Conservation (phyloP, 2,888 invertebrate species). For the Dicyrtomina minuta region DNA sequence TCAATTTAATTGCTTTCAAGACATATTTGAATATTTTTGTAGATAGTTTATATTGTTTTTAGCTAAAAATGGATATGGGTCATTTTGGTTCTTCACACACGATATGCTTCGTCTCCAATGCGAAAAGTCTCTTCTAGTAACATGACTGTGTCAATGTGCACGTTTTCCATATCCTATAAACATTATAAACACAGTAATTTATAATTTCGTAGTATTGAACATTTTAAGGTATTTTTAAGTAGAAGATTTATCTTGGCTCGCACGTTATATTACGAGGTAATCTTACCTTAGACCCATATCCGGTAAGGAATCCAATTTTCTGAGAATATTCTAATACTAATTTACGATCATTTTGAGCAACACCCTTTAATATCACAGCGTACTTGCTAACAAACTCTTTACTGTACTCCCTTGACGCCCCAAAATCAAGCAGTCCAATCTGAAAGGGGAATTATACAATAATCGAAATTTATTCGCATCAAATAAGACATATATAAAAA, state of each 20-base stretch:
- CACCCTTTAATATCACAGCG: slow-evolving; percentile 84
- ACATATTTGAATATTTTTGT: no score
- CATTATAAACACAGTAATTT: no score
- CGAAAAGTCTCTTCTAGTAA: slow-evolving; percentile 94
- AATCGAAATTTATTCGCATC: neutral
- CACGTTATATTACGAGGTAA: no score
- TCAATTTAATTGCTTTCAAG: no score
- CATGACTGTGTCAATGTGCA: slow-evolving; percentile 95
- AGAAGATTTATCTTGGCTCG: no score
- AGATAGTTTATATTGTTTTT: no score
- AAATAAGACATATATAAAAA: neutral
- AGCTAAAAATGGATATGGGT: no score
- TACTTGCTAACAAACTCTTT: slow-evolving; percentile 91
- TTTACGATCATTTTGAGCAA: slow-evolving; percentile 73
- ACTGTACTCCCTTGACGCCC: slow-evolving; percentile 83
- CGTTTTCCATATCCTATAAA: slow-evolving; percentile 83
- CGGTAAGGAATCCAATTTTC: slow-evolving; percentile 93
- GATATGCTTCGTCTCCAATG: slow-evolving; percentile 67
- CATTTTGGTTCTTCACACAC: no score
- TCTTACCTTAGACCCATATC: slow-evolving; percentile 92
- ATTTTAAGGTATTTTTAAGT: no score
- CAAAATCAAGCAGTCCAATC: slow-evolving; percentile 91
- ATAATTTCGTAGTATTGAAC: no score
- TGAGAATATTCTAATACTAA: slow-evolving; percentile 76
- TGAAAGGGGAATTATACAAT: slow-evolving; percentile 54